Evolutionary conservation across 2,797 vertebrate genomes (phyloP).

Genomic region (Scomberomorus guttatus): DNA sequence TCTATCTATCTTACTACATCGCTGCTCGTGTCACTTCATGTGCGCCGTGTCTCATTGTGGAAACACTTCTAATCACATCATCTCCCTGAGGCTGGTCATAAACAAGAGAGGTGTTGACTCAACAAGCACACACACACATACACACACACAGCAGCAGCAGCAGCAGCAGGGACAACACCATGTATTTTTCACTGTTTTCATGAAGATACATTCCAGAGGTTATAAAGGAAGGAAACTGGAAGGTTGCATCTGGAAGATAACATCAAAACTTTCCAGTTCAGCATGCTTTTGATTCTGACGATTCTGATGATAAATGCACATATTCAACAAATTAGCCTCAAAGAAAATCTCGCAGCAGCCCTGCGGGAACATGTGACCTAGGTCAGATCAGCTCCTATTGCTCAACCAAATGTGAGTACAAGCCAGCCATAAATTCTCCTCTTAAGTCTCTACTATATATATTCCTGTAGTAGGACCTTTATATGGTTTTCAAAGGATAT

Average conservation of each 20-base stretch:
- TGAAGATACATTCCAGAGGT: conserved; percentile 48
- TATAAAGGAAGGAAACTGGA: conserved; percentile 29
- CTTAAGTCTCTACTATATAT: background rate
- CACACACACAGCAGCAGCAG: conserved; percentile 6
- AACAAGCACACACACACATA: conserved; percentile 8
- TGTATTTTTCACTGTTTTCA: conserved; percentile 9
- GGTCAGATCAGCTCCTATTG: background rate
- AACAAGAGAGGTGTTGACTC: conserved; percentile 15
- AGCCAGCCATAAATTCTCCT: conserved; percentile 4
- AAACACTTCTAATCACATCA: conserved; percentile 11
- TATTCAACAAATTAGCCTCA: conserved; percentile 7
- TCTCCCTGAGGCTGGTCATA: background rate
- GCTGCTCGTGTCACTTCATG: conserved; percentile 9
- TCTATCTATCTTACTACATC: background rate
- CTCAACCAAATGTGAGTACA: conserved; percentile 2
- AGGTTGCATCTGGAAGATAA: conserved; percentile 3
- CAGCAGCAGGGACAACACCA: conserved; percentile 1
- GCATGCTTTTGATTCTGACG: background rate
- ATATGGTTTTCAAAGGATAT: background rate
- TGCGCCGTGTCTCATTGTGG: background rate
- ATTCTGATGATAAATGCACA: conserved; percentile 2
- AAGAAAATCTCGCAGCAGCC: conserved; percentile 20
- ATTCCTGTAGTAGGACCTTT: background rate
- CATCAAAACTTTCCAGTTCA: background rate
- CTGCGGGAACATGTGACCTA: conserved; percentile 21